Percentiles rank a stretch among this genome's conserved stretches.
Conservation (phyloP, 2,113 vertebrate species). For the Nestor notabilis region DNA sequence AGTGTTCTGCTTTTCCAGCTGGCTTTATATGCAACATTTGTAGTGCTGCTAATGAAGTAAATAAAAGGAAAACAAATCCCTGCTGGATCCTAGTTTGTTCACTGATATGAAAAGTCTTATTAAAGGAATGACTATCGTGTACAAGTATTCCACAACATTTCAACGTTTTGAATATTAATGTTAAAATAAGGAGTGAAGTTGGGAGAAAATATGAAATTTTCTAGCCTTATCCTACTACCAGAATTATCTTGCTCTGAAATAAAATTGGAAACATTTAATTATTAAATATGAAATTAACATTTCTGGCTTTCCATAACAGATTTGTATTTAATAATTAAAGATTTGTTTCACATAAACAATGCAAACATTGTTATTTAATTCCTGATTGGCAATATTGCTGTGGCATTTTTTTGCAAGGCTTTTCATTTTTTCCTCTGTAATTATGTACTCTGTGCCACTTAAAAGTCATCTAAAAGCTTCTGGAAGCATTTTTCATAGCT, state of each 20-base stretch:
- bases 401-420: not conserved
- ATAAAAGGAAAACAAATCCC: constrained; percentile 15
- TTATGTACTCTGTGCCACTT: not conserved
- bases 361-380: not conserved
- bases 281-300: not conserved
- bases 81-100: not conserved
- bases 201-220: not conserved
- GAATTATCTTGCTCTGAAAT: not conserved
- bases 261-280: not conserved
- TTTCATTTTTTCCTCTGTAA: not conserved
- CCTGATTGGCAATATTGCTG: not conserved
- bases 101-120: not conserved
- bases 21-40: not conserved
- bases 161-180: not conserved
- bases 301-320: not conserved
- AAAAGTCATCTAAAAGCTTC: not conserved
- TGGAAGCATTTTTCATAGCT: not conserved
- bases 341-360: not conserved
- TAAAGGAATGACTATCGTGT: not conserved
- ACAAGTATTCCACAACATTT: not conserved
- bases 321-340: constrained; percentile 13
- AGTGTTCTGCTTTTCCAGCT: not conserved
- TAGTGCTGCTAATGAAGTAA: constrained; percentile 45
- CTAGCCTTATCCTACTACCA: not conserved
- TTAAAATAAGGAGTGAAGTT: not conserved